Conservation (phyloP, 2,113 vertebrate genomes). For the Mirza zaza region DNA sequence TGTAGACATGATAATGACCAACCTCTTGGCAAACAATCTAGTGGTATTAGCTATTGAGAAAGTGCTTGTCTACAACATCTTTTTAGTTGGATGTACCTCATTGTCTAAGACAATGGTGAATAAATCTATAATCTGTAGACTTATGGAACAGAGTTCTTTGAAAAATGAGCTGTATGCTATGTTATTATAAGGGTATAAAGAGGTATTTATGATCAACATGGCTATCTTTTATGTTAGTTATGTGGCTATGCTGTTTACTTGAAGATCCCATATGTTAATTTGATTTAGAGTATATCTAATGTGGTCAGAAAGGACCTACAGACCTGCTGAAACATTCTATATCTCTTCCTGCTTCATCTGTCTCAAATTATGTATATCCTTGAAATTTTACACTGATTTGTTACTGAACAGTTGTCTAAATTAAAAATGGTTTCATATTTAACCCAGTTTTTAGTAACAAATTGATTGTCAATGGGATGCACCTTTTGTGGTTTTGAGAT, state of each 20-base stretch:
- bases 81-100: neutral
- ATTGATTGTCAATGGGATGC: neutral
- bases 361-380: neutral
- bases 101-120: neutral
- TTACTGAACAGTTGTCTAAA: neutral
- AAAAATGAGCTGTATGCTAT: neutral
- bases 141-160: neutral
- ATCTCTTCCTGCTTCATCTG: no score
- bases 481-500: neutral
- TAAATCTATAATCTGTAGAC: neutral
- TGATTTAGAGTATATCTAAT: neutral
- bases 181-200: neutral
- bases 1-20: neutral
- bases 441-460: neutral
- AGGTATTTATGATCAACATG: neutral
- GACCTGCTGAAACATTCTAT: neutral
- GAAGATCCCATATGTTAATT: neutral
- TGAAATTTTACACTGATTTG: neutral
- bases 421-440: neutral
- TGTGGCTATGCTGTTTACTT: rapidly evolving
- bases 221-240: neutral
- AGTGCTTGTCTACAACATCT: neutral
- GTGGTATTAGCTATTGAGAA: neutral
- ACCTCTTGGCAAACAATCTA: neutral
- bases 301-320: neutral